phyloP scores from a whole-genome alignment of 1,140 invertebrate species.

The Drosophila pseudoananassae region DNA sequence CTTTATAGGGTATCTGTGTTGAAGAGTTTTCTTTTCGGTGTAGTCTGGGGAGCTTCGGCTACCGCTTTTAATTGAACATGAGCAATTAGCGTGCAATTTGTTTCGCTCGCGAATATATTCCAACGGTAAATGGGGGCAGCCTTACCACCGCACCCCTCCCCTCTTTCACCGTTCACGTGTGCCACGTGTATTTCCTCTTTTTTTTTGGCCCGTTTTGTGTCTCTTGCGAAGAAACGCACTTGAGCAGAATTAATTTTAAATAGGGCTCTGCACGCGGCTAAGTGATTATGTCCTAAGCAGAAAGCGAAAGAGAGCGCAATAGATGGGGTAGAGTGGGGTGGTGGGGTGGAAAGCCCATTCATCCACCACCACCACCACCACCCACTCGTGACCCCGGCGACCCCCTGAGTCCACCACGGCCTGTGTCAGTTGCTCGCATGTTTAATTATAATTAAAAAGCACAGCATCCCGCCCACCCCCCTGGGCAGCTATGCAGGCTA shows the following conservation, averaged over 20 bases:
- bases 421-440: conserved; percentile 66
- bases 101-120: conserved; percentile 63
- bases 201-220: conserved; percentile 24
- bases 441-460: conserved; percentile 84
- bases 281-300: conserved; percentile 68
- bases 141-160: background rate
- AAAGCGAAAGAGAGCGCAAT: conserved; percentile 30
- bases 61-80: conserved; percentile 80
- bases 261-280: conserved; percentile 79
- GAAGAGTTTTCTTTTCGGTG: conserved; percentile 4
- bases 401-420: conserved; percentile 13
- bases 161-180: conserved; percentile 26
- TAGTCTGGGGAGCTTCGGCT: conserved; percentile 13
- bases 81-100: conserved; percentile 84
- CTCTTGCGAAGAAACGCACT: conserved; percentile 72
- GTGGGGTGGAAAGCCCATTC: conserved; percentile 20
- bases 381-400: conserved; percentile 27
- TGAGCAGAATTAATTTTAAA: conserved; percentile 84
- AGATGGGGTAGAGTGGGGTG: background rate
- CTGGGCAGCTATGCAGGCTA: conserved; percentile 8
- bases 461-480: conserved; percentile 47
- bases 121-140: conserved; percentile 62
- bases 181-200: conserved; percentile 59
- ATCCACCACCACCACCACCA: conserved; percentile 23
- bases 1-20: too few species aligned